phyloP scores from a whole-genome alignment of 2,888 invertebrate genomes.

The Apamea epomidion region DNA sequence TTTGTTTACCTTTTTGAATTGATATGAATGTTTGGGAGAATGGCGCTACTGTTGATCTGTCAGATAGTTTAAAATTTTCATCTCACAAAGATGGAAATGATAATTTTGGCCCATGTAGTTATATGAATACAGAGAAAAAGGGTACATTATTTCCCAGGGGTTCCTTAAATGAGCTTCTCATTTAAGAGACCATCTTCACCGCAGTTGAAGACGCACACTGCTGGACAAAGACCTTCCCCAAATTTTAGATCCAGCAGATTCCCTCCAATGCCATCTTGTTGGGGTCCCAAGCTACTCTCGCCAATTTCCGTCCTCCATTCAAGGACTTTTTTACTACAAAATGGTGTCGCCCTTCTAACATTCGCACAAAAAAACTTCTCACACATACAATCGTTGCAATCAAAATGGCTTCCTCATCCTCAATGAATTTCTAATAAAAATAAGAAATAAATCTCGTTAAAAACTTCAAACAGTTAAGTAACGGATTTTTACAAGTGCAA shows the following conservation, averaged over 20 bases:
- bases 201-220: no score
- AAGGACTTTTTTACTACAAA: neutral
- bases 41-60: conserved; percentile 34
- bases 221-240: neutral
- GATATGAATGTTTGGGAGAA: conserved; percentile 50
- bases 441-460: conserved; percentile 19
- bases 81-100: neutral
- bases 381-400: neutral
- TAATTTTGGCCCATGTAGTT: neutral
- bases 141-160: neutral
- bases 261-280: no score
- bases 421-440: conserved; percentile 19
- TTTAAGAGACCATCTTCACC: neutral
- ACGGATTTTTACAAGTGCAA: conserved; percentile 57
- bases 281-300: neutral
- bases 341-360: no score
- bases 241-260: neutral
- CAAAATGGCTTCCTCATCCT: neutral
- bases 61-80: neutral
- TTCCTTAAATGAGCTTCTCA: neutral
- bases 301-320: neutral
- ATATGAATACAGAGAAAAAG: neutral
- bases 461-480: conserved; percentile 42
- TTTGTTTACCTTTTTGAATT: conserved; percentile 39
- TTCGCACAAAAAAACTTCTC: neutral